phyloP scores from a whole-genome alignment of 2,888 invertebrate genomes.

The Drosophila flavopinicola region DNA sequence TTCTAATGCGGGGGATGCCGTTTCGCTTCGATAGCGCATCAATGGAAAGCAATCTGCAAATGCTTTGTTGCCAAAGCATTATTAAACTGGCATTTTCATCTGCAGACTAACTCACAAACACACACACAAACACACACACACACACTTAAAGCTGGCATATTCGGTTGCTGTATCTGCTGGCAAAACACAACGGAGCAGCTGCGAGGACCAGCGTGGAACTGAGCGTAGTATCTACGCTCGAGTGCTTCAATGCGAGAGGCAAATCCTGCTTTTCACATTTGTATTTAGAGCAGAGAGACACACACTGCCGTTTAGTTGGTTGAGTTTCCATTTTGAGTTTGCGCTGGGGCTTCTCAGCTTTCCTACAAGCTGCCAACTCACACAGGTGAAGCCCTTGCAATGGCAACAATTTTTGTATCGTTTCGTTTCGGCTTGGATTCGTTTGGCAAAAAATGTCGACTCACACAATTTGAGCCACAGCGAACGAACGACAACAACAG shows the following conservation, averaged over 20 bases:
- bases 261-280: conserved; percentile 64
- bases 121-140: conserved; percentile 3
- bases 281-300: conserved; percentile 56
- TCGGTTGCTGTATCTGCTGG: conserved; percentile 48
- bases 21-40: conserved; percentile 52
- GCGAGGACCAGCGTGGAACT: conserved; percentile 18
- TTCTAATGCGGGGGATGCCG: conserved; percentile 17
- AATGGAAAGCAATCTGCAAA: conserved; percentile 75
- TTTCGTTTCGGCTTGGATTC: conserved; percentile 9
- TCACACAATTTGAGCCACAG: conserved; percentile 44
- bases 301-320: conserved; percentile 37
- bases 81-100: conserved; percentile 76
- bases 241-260: conserved; percentile 44
- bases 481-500: conserved; percentile 26
- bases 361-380: conserved; percentile 24
- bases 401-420: conserved; percentile 50
- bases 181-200: conserved; percentile 31
- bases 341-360: conserved; percentile 13
- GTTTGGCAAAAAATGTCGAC: conserved; percentile 37
- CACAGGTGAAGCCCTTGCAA: conserved; percentile 41
- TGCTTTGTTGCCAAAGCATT: conserved; percentile 72
- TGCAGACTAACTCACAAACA: conserved; percentile 42
- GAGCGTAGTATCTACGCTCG: conserved; percentile 19
- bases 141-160: conserved; percentile 35
- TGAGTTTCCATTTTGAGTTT: conserved; percentile 12